phyloP scores from a whole-genome alignment of 35 echinoderm and acorn worm genomes.

The Anneissia japonica region DNA sequence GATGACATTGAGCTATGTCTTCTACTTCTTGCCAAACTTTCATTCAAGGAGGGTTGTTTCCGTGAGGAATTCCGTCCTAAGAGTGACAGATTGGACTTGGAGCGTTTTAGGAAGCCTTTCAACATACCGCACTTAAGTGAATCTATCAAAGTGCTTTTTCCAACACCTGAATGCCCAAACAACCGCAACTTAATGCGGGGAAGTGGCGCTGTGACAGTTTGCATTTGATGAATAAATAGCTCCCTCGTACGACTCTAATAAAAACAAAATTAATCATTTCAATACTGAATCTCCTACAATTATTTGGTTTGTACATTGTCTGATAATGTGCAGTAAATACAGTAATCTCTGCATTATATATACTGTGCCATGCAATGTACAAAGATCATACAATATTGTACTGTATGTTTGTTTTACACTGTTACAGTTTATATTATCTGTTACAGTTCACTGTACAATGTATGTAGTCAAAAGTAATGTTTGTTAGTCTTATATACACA shows the following conservation, averaged over 20 bases:
- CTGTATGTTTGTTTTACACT: too few relatives aligned
- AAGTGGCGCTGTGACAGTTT: slow-evolving; percentile 45
- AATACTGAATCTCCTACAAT: too few relatives aligned
- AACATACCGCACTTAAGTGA: slow-evolving; percentile 94
- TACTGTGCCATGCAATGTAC: too few relatives aligned
- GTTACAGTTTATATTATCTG: too few relatives aligned
- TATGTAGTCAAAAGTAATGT: background rate
- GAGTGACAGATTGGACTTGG: slow-evolving; percentile 76
- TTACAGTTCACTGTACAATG: background rate
- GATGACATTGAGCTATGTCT: slow-evolving; percentile 31
- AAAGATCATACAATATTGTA: too few relatives aligned
- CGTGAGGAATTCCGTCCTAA: background rate
- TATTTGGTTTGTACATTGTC: too few relatives aligned
- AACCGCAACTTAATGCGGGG: slow-evolving; percentile 68
- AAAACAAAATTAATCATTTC: too few relatives aligned
- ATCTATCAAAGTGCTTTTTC: slow-evolving; percentile 83
- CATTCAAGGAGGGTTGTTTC: background rate
- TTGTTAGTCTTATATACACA: background rate
- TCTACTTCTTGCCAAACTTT: background rate
- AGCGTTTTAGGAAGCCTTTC: slow-evolving; percentile 68
- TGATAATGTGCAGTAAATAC: too few relatives aligned
- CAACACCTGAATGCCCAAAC: slow-evolving; percentile 86
- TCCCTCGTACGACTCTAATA: slow-evolving; percentile 85
- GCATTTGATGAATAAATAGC: slow-evolving; percentile 73
- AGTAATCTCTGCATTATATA: too few relatives aligned